Percentiles rank a stretch among this genome's conserved stretches.
phyloP scores from a whole-genome alignment of 2,888 invertebrate species.

The Cenopis cana region DNA sequence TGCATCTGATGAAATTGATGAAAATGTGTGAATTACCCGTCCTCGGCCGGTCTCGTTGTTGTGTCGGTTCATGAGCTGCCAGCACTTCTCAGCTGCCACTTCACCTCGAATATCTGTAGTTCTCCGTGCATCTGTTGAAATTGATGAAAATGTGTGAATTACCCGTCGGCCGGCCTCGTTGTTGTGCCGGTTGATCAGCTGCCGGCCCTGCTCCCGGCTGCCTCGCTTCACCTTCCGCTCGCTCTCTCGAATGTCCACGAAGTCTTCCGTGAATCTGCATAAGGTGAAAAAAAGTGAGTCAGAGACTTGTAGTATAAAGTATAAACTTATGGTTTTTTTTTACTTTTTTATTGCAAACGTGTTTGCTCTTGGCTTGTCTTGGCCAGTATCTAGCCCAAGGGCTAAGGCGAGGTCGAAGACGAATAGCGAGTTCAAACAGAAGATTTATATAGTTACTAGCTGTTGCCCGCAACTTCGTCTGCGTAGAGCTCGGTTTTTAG shows the following conservation, averaged over 20 bases:
- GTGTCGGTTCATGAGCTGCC: slow-evolving; percentile 97
- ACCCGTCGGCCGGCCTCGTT: slow-evolving; percentile 99
- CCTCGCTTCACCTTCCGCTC: slow-evolving; percentile 94
- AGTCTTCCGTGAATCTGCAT: slow-evolving; percentile 95
- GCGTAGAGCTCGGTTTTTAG: too few relatives aligned
- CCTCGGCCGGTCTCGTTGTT: slow-evolving; percentile 99
- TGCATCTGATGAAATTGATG: background rate
- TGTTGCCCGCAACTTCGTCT: too few relatives aligned
- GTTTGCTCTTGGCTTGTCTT: too few relatives aligned
- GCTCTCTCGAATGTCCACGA: slow-evolving; percentile 96
- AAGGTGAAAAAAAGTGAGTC: background rate
- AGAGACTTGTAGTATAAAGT: too few relatives aligned
- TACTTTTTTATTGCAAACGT: too few relatives aligned
- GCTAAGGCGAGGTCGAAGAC: too few relatives aligned
- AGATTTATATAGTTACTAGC: too few relatives aligned
- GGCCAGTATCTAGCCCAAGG: too few relatives aligned
- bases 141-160: background rate
- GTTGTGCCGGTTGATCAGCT: slow-evolving; percentile 98
- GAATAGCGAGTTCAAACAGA: too few relatives aligned
- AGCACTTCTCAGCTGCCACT: slow-evolving; percentile 93
- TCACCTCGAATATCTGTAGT: slow-evolving; percentile 93
- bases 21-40: slow-evolving; percentile 86
- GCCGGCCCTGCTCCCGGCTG: slow-evolving; percentile 92
- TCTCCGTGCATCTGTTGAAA: slow-evolving; percentile 92
- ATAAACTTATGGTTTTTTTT: too few relatives aligned